A percentile compares a stretch with the other conserved stretches of the same genome.
These are phyloP conservation scores for Stictocephala bisonia DNA, from an alignment of 2,888 invertebrate species.

Conservation along the genomic window DNA sequence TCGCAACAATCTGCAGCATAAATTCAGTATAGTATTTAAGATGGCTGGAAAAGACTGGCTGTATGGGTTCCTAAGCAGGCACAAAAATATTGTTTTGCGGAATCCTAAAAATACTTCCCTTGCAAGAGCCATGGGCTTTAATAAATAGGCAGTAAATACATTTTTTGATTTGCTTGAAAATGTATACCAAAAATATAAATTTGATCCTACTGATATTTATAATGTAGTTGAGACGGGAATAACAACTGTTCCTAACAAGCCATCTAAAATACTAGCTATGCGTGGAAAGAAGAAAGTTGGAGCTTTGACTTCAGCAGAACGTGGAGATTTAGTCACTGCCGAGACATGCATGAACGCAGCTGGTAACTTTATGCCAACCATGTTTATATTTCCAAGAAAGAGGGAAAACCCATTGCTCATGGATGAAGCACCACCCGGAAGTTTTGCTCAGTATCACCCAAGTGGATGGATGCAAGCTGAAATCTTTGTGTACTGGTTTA, in stretches of 20 bases:
- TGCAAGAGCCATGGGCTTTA: conserved; percentile 10
- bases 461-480: conserved; percentile 53
- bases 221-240: conserved; percentile 20
- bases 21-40: not conserved
- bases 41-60: not conserved
- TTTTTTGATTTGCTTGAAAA: not conserved
- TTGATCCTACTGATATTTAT: no score
- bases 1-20: conserved; percentile 5
- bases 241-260: conserved; percentile 6
- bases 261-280: no score
- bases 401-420: conserved; percentile 48
- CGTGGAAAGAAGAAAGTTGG: conserved; percentile 52
- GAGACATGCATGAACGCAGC: conserved; percentile 55
- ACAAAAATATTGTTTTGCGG: not conserved
- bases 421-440: conserved; percentile 51
- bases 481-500: conserved; percentile 50
- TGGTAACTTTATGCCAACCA: conserved; percentile 19
- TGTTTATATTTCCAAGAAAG: conserved; percentile 50
- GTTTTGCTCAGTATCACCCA: conserved; percentile 45
- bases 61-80: not conserved
- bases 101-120: not conserved
- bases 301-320: conserved; percentile 47
- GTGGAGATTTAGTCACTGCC: conserved; percentile 55
- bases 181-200: no score
- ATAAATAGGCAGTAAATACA: not conserved